These are phyloP conservation scores for Troides oblongomaculatus DNA, from an alignment of 2,888 invertebrate genomes.

Conservation along the genomic window DNA sequence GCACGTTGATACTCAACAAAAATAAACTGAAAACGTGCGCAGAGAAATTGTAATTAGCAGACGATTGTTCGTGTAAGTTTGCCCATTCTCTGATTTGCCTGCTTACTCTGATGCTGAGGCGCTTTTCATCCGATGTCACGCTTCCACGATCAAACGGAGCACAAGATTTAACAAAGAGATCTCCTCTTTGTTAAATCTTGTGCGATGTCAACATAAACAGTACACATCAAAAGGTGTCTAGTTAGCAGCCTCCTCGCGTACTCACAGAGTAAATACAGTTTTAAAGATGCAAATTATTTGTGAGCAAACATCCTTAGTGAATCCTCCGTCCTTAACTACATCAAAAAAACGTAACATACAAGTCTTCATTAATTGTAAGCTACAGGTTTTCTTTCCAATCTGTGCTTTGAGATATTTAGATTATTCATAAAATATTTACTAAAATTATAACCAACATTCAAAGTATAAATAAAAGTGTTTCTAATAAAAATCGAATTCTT, in stretches of 20 bases:
- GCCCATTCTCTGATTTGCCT: conserved; percentile 17
- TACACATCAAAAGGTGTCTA: conserved; percentile 21
- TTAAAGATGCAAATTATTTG: background rate
- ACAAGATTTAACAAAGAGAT: background rate
- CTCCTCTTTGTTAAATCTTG: conserved; percentile 25
- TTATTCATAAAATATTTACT: no score
- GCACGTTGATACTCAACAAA: no score
- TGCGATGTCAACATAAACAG: conserved; percentile 23
- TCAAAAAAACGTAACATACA: no score
- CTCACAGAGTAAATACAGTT: conserved; percentile 10
- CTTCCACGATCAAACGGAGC: conserved; percentile 22
- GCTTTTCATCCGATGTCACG: conserved; percentile 17
- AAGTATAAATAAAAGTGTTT: no score
- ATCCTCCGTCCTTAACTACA: no score
- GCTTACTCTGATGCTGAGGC: conserved; percentile 1
- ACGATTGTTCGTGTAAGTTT: conserved; percentile 5
- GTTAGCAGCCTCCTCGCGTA: conserved; percentile 17
- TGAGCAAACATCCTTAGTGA: no score
- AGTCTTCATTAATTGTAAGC: no score
- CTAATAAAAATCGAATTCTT: no score
- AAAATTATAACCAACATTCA: no score
- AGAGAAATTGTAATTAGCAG: background rate
- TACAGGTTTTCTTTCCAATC: no score
- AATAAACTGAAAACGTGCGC: no score
- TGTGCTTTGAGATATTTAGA: no score